A percentile compares a stretch with the other conserved stretches of the same genome.
These are phyloP conservation scores for Tethya wilhelma DNA, from an alignment of 37 sponge, comb jelly and placozoan species.

Conservation along the genomic window DNA sequence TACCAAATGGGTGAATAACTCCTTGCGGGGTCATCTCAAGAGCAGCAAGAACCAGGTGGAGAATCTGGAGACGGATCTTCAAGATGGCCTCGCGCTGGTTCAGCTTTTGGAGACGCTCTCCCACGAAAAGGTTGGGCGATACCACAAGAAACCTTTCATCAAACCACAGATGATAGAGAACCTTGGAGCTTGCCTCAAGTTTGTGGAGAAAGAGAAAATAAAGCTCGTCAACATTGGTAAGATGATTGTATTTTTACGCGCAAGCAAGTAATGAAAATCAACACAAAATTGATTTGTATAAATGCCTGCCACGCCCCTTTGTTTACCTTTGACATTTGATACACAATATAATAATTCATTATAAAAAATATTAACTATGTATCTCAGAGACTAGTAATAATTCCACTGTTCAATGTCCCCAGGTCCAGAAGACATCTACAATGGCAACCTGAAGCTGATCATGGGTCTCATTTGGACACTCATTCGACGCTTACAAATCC, in stretches of 20 bases:
- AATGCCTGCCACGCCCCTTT: neutral
- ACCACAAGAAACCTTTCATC: constrained; percentile 56
- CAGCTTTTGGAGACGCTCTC: constrained; percentile 82
- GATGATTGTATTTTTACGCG: neutral
- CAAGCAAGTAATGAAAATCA: neutral
- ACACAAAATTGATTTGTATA: neutral
- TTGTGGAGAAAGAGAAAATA: constrained; percentile 72
- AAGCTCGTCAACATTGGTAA: constrained; percentile 92
- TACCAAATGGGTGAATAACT: constrained; percentile 92
- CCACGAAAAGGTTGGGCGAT: constrained; percentile 18
- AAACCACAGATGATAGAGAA: constrained; percentile 81
- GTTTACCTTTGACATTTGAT: neutral
- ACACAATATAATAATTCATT: neutral
- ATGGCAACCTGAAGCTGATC: constrained; percentile 92
- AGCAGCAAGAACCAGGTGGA: constrained; percentile 46
- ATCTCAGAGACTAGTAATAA: neutral
- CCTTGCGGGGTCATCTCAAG: constrained; percentile 60
- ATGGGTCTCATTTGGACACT: constrained; percentile 95
- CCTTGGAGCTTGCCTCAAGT: constrained; percentile 64
- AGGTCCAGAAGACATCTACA: constrained; percentile 88
- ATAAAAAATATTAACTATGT: neutral
- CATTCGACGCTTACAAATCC: constrained; percentile 88
- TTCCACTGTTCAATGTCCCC: neutral
- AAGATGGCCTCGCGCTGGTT: constrained; percentile 88
- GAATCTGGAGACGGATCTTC: constrained; percentile 76